Percentiles rank a stretch among this genome's conserved stretches.
Conservation (phyloP, 2,888 invertebrate species). For the Meta bourneti region DNA sequence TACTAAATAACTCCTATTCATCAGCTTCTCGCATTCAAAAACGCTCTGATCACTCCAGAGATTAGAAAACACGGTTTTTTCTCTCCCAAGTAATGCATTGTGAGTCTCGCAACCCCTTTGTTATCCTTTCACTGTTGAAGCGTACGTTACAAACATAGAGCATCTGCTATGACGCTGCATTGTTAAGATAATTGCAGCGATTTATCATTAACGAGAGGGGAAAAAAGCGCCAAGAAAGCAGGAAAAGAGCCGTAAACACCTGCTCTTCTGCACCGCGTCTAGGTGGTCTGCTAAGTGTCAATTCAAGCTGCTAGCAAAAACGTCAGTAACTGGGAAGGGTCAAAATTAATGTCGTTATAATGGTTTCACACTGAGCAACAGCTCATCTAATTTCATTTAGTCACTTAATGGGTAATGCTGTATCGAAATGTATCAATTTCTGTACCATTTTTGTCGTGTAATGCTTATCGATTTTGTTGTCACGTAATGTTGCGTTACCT, state of each 20-base stretch:
- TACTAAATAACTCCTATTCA: background rate
- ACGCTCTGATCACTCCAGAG: background rate
- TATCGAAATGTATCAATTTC: conserved; percentile 35
- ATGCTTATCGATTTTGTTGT: background rate
- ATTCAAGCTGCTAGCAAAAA: background rate
- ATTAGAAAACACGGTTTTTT: background rate
- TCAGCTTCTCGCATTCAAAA: background rate
- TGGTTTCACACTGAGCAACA: conserved; percentile 6
- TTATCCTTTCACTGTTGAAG: conserved; percentile 25
- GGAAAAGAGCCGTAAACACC: conserved; percentile 10
- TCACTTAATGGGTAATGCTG: background rate
- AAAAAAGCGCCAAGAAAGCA: background rate
- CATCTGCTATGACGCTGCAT: conserved; percentile 33
- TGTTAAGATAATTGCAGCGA: conserved; percentile 51
- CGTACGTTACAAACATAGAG: conserved; percentile 6
- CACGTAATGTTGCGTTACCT: conserved; percentile 14
- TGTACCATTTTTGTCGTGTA: background rate
- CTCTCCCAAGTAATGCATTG: background rate
- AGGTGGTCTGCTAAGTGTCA: conserved; percentile 40
- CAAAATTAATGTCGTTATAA: conserved; percentile 36
- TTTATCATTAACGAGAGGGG: conserved; percentile 31
- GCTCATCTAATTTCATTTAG: conserved; percentile 31
- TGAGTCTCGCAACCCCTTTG: conserved; percentile 20
- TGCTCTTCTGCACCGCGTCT: background rate
- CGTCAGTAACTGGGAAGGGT: conserved; percentile 5